Evolutionary conservation across 2,888 invertebrate genomes (phyloP).

Genomic region (Hecatera dysodea): DNA sequence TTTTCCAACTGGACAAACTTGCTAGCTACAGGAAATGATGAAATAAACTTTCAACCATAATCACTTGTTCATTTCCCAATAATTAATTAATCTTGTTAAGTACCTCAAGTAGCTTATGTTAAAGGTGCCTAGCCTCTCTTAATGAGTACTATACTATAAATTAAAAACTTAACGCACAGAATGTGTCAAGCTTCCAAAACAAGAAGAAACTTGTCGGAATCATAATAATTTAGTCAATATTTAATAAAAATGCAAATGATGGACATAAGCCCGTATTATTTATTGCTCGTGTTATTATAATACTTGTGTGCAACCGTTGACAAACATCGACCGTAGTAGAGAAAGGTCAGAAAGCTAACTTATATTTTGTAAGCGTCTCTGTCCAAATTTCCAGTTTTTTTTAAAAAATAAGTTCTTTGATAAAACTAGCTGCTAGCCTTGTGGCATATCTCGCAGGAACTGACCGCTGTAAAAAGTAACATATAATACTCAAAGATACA

Average conservation of each 20-base stretch:
- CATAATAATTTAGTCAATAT: conserved; percentile 59
- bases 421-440: too few relatives aligned
- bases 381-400: not conserved
- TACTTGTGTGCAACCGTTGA: conserved; percentile 65
- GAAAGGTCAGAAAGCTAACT: conserved; percentile 30
- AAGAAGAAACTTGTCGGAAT: conserved; percentile 51
- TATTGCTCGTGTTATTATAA: conserved; percentile 55
- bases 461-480: too few relatives aligned
- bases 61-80: conserved; percentile 50
- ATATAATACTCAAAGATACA: too few relatives aligned
- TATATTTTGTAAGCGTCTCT: not conserved
- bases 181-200: conserved; percentile 44
- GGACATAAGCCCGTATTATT: conserved; percentile 56
- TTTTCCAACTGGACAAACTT: conserved; percentile 29
- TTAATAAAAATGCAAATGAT: conserved; percentile 67
- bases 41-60: conserved; percentile 52
- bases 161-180: conserved; percentile 47
- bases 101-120: conserved; percentile 5
- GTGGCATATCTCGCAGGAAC: too few relatives aligned
- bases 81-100: conserved; percentile 44
- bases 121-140: conserved; percentile 14
- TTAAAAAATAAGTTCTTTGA: not conserved
- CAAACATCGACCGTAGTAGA: conserved; percentile 27
- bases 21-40: conserved; percentile 50
- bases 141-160: conserved; percentile 54